These are phyloP conservation scores for Helostoma temminkii DNA, from an alignment of 2,797 vertebrate genomes.

Conservation along the genomic window DNA sequence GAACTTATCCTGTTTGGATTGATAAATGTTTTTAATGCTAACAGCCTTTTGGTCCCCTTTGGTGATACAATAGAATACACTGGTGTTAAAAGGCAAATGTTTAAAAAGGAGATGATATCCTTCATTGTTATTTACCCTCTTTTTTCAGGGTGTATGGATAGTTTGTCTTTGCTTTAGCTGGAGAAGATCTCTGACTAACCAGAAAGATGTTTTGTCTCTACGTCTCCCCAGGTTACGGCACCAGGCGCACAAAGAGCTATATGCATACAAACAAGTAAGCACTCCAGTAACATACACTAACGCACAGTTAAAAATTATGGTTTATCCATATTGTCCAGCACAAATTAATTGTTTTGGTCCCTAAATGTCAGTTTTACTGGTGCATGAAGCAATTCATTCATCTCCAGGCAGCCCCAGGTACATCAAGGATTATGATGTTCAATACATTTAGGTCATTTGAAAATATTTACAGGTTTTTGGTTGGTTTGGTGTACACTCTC, in stretches of 20 bases:
- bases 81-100: slow-evolving; percentile 33
- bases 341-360: neutral
- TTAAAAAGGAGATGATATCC: slow-evolving; percentile 7
- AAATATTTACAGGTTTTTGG: slow-evolving; percentile 7
- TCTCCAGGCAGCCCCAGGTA: neutral
- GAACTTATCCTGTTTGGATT: neutral
- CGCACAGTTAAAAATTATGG: neutral
- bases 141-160: slow-evolving; percentile 54
- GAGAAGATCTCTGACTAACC: slow-evolving; percentile 51
- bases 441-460: slow-evolving; percentile 1
- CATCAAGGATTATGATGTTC: neutral
- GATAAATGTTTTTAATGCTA: neutral
- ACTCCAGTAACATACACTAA: neutral
- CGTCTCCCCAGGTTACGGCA: slow-evolving; percentile 92
- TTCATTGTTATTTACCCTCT: slow-evolving; percentile 27
- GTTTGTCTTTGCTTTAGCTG: slow-evolving; percentile 28
- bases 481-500: neutral
- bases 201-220: slow-evolving; percentile 55
- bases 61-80: slow-evolving; percentile 17
- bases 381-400: neutral
- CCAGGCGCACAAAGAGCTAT: slow-evolving; percentile 98
- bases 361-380: slow-evolving; percentile 1
- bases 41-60: neutral
- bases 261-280: slow-evolving; percentile 99
- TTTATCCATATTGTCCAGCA: neutral